A percentile compares a stretch with the other conserved stretches of the same genome.
Evolutionary conservation across 1,140 invertebrate species (phyloP).

Genomic region (Orchestia grillus): DNA sequence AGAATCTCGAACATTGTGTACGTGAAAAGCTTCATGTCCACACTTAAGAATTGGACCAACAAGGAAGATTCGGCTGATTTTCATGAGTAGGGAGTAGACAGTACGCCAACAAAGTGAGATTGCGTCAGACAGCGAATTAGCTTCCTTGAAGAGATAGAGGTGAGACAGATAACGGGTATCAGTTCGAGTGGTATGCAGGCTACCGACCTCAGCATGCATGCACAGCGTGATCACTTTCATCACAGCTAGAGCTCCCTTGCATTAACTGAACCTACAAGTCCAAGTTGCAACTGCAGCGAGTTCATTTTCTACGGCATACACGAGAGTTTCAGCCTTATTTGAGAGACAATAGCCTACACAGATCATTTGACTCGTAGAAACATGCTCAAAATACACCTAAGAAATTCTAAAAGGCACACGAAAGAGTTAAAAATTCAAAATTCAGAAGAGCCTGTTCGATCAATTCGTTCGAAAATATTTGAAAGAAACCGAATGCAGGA

Average conservation of each 20-base stretch:
- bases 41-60: not conserved
- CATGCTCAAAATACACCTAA: too few species aligned
- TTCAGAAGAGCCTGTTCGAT: too few species aligned
- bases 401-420: too few species aligned
- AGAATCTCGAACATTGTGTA: not conserved
- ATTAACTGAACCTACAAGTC: not conserved
- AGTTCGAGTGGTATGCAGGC: not conserved
- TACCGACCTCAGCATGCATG: not conserved
- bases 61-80: not conserved
- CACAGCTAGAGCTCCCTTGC: not conserved
- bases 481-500: too few species aligned
- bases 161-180: not conserved
- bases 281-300: too few species aligned
- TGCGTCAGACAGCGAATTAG: not conserved
- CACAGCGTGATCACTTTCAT: not conserved
- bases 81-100: not conserved
- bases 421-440: too few species aligned
- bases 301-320: too few species aligned
- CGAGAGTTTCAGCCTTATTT: too few species aligned
- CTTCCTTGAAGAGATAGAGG: conserved; percentile 18
- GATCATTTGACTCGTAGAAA: too few species aligned
- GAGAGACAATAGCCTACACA: too few species aligned
- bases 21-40: not conserved
- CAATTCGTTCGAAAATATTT: too few species aligned
- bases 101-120: not conserved